Evolutionary conservation across 2,888 invertebrate genomes (phyloP).

Genomic region (Tinea semifulvella): DNA sequence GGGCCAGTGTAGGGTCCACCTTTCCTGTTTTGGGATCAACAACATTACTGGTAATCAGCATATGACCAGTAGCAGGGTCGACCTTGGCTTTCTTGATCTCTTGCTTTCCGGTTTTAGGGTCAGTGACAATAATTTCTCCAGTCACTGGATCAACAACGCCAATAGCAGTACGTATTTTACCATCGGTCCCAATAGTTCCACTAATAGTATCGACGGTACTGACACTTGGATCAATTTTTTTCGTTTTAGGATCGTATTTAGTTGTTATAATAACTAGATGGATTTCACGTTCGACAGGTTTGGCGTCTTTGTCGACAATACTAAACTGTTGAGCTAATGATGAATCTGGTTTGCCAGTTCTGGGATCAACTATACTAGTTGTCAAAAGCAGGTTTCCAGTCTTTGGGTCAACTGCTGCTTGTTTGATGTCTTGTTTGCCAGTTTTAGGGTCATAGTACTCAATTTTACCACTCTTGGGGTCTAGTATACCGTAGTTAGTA

Average conservation of each 20-base stretch:
- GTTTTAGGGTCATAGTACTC: conserved; percentile 64
- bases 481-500: conserved; percentile 63
- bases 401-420: conserved; percentile 63
- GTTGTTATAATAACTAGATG: conserved; percentile 70
- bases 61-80: conserved; percentile 65
- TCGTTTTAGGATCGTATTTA: conserved; percentile 66
- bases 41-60: conserved; percentile 63
- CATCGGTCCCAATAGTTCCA: conserved; percentile 63
- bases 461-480: conserved; percentile 63
- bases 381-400: conserved; percentile 64
- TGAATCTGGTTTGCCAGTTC: conserved; percentile 63
- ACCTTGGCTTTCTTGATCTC: conserved; percentile 67
- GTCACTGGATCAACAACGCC: conserved; percentile 71
- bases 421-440: conserved; percentile 65
- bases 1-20: conserved; percentile 64
- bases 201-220: conserved; percentile 64
- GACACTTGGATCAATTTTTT: conserved; percentile 51
- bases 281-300: conserved; percentile 55
- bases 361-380: conserved; percentile 64
- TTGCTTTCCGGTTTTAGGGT: conserved; percentile 55
- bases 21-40: conserved; percentile 69
- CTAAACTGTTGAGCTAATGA: conserved; percentile 65
- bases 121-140: conserved; percentile 57
- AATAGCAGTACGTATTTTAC: conserved; percentile 67
- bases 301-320: conserved; percentile 52